Evolutionary conservation across 2,113 vertebrate species (phyloP).

Genomic region (Anarrhichthys ocellatus): DNA sequence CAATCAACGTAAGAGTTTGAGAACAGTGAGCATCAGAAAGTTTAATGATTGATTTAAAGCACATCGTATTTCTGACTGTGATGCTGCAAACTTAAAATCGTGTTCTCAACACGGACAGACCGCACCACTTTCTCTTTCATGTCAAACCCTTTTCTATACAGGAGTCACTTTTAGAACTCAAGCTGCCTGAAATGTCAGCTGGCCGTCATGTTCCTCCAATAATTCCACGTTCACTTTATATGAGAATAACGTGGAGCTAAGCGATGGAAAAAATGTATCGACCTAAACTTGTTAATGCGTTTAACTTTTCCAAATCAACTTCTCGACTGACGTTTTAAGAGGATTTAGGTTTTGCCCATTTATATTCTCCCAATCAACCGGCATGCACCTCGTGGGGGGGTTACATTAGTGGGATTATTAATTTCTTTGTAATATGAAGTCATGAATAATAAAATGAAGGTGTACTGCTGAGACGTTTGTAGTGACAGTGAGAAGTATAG

Average conservation of each 20-base stretch:
- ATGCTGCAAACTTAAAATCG: neutral
- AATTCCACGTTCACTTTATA: neutral
- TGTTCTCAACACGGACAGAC: neutral
- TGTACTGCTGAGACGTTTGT: neutral
- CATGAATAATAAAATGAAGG: neutral
- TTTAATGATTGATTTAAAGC: neutral
- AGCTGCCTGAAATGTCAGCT: neutral
- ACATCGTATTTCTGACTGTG: neutral
- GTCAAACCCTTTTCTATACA: neutral
- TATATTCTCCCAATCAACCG: neutral
- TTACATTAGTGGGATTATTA: neutral
- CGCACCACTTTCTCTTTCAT: neutral
- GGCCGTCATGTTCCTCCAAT: neutral
- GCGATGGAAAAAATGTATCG: neutral
- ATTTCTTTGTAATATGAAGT: neutral
- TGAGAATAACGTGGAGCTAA: neutral
- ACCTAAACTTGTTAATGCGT: neutral
- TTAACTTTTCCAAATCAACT: neutral
- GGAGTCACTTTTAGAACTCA: neutral
- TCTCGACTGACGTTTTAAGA: neutral
- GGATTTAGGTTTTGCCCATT: neutral
- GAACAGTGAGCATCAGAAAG: neutral
- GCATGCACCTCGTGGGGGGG: neutral
- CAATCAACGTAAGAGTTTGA: neutral
- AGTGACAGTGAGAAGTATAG: neutral